Percentiles rank a stretch among this genome's conserved stretches.
Evolutionary conservation across 2,113 vertebrate genomes (phyloP).

Genomic region (Maccullochella peelii): DNA sequence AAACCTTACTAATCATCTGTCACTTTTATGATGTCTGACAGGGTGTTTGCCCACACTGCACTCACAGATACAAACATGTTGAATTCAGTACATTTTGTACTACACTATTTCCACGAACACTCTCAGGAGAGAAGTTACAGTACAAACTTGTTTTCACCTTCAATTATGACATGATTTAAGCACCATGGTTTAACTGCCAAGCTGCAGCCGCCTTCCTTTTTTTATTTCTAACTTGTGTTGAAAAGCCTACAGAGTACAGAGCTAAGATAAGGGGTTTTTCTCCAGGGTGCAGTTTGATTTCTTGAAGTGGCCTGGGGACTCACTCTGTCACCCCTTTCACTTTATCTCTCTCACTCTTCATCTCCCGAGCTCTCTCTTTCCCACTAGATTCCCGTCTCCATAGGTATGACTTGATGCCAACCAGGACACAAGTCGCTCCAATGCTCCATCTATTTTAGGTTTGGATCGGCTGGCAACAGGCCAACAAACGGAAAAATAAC

Average conservation of each 20-base stretch:
- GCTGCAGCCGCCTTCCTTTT: slow-evolving; percentile 23
- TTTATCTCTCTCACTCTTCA: slow-evolving; percentile 64
- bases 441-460: slow-evolving; percentile 81
- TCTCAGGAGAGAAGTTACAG: slow-evolving; percentile 22
- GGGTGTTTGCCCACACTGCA: slow-evolving; percentile 58
- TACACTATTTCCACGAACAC: background rate
- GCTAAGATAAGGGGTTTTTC: slow-evolving; percentile 38
- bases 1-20: slow-evolving; percentile 56
- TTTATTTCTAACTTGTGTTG: background rate
- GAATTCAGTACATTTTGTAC: slow-evolving; percentile 23
- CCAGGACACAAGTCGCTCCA: slow-evolving; percentile 83
- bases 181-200: slow-evolving; percentile 43
- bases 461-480: slow-evolving; percentile 62
- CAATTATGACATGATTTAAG: slow-evolving; percentile 51
- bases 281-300: slow-evolving; percentile 64
- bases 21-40: slow-evolving; percentile 63
- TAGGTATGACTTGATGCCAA: slow-evolving; percentile 79
- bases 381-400: slow-evolving; percentile 31
- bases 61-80: slow-evolving; percentile 47
- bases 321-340: slow-evolving; percentile 39
- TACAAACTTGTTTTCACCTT: slow-evolving; percentile 43
- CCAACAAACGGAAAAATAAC: slow-evolving; percentile 72
- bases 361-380: slow-evolving; percentile 31
- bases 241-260: background rate
- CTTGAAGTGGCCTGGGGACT: slow-evolving; percentile 65